phyloP scores from a whole-genome alignment of 2,113 vertebrate species.

The Aleadryas rufinucha region DNA sequence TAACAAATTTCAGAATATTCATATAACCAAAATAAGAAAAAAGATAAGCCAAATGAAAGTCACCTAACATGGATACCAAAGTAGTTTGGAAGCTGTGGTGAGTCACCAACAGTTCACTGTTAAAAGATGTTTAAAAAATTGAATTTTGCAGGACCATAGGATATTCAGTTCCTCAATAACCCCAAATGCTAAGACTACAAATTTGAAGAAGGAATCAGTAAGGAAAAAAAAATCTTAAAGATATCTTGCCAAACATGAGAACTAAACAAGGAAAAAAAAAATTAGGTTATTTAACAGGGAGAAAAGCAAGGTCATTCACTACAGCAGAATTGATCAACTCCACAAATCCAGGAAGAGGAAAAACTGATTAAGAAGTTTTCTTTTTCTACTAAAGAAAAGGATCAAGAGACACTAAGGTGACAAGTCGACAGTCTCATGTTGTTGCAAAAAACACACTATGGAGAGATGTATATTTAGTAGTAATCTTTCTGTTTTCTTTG shows the following conservation, averaged over 20 bases:
- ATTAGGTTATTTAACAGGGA: background rate
- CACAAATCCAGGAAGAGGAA: background rate
- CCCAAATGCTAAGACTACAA: background rate
- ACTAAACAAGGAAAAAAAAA: background rate
- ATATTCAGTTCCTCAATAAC: background rate
- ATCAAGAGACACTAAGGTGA: background rate
- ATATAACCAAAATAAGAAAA: background rate
- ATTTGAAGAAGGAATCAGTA: background rate
- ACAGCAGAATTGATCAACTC: background rate
- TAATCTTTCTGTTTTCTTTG: slow-evolving; percentile 29
- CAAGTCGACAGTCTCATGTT: background rate
- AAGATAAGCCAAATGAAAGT: background rate
- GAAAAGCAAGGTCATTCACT: background rate
- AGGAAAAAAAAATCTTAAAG: background rate
- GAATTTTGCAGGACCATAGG: background rate
- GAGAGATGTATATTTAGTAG: background rate
- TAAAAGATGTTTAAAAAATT: background rate
- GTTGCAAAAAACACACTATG: background rate
- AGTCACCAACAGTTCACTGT: background rate
- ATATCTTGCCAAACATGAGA: background rate
- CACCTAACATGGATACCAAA: background rate
- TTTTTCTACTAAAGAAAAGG: background rate
- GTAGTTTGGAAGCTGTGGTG: background rate
- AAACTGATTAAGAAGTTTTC: background rate
- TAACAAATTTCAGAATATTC: background rate